These are phyloP conservation scores for Apus apus DNA, from an alignment of 2,113 vertebrate genomes.

Conservation along the genomic window DNA sequence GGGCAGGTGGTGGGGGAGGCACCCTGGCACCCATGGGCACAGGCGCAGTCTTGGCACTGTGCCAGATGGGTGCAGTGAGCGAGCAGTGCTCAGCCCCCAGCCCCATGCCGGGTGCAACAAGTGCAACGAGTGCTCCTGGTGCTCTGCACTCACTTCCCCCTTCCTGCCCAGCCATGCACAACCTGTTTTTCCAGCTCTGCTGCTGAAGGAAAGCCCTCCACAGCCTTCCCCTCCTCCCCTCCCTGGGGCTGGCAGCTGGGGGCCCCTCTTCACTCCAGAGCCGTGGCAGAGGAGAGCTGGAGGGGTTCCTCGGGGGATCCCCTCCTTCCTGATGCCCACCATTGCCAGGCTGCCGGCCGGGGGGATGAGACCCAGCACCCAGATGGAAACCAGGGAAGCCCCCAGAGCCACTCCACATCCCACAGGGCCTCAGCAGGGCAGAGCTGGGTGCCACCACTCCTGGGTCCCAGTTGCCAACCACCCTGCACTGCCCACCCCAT, in stretches of 20 bases:
- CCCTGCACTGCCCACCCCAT: neutral
- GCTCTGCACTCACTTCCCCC: neutral
- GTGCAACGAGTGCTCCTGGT: neutral
- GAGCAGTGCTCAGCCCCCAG: neutral
- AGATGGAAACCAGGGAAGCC: neutral
- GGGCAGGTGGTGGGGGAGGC: neutral
- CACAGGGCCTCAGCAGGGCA: accelerated
- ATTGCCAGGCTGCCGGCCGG: too few species aligned
- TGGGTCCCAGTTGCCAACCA: neutral
- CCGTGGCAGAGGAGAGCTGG: neutral
- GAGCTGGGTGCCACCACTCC: neutral
- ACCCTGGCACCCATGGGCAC: neutral
- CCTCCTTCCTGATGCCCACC: too few species aligned
- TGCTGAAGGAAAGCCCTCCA: neutral
- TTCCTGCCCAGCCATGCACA: neutral
- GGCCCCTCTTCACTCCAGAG: neutral
- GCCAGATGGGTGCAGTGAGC: neutral
- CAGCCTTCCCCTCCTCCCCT: neutral
- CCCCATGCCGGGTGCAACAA: neutral
- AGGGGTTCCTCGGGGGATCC: neutral
- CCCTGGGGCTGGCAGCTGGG: neutral
- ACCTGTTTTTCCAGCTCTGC: constrained; percentile 60
- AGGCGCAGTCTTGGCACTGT: neutral
- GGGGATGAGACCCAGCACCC: accelerated
- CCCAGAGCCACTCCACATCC: neutral